Base-by-base conservation (phyloP, 2,797 vertebrate genomes). In the Valencia hispanica region DNA sequence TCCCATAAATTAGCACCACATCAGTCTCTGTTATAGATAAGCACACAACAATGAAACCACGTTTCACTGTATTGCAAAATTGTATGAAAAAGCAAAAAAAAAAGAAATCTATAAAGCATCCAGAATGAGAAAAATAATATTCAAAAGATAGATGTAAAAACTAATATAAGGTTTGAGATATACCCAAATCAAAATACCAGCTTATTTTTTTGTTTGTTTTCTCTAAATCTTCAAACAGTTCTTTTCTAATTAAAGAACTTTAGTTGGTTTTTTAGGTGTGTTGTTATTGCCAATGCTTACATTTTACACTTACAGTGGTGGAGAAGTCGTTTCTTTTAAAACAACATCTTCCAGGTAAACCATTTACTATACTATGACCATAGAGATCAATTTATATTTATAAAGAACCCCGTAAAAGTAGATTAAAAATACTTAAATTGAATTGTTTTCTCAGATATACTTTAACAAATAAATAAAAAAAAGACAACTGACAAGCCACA, bases 1-100 rank as follows among this genome's bases (percentile, higher is more conserved):
- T 89, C 91, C 75, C 79, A 94, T 94, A 94, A 95, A 94, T 95
- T 95, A 96, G 94, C 95, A 95, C 95, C 95, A 95, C 55, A 71
- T 91, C 76, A 27, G 59, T 83, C 92, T 94, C 92, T 90, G 68
- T 82, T 86, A 86, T 78, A 83, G 81, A 84, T 93, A 94, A 94
- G 90, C 92, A 91, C 89, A 89, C 87, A 86, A 90, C 91, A 93
- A 89, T 91, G 87, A 93, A 90, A 91, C 77, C 81, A 81, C 45
- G 87, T 87, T 92, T 92, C 90, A 93, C 84, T 91, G 88, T 4
- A 51, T 78, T 89, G 90, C 89, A 84, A 87, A 79, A 84, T 85
- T 81, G 89, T 75, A 91, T 69, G 88, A 77, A 47, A 63, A 1
- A 36, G 9, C 50, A 22, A 8, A 39, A 59, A 80, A 39, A 66